Evolutionary conservation across 2,797 vertebrate genomes (phyloP).

Genomic region (Aselliscus stoliczkanus): DNA sequence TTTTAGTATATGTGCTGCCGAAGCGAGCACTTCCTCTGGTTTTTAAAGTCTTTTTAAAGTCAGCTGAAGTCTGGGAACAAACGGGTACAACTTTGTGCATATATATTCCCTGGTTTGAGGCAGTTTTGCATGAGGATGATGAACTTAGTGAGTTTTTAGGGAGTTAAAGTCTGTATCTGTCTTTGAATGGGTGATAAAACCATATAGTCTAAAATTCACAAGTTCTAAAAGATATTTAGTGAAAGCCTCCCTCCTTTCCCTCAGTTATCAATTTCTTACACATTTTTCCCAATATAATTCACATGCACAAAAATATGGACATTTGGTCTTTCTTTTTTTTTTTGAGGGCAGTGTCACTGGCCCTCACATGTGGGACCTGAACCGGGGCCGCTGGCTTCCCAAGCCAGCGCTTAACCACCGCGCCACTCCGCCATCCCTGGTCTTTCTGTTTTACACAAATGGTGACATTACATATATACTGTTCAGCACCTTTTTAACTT

Average conservation of each 20-base stretch:
- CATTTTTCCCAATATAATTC: background rate
- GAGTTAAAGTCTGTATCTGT: background rate
- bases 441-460: background rate
- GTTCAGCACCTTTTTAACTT: background rate
- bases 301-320: background rate
- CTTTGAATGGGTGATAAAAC: background rate
- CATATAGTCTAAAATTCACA: background rate
- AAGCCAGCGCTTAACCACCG: too few relatives aligned
- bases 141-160: background rate
- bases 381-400: too few relatives aligned
- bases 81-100: background rate
- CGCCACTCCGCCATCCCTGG: too few relatives aligned
- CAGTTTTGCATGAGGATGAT: background rate
- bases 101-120: background rate
- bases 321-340: background rate
- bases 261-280: background rate
- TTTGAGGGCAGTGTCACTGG: too few relatives aligned
- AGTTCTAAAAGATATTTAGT: background rate
- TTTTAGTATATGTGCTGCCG: too few relatives aligned
- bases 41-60: background rate
- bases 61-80: background rate
- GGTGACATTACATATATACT: background rate
- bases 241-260: background rate
- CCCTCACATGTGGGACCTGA: too few relatives aligned
- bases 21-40: background rate